Percentiles rank a stretch among this genome's conserved stretches.
These are phyloP conservation scores for Ceyx cyanopectus DNA, from an alignment of 2,113 vertebrate species.

Conservation along the genomic window DNA sequence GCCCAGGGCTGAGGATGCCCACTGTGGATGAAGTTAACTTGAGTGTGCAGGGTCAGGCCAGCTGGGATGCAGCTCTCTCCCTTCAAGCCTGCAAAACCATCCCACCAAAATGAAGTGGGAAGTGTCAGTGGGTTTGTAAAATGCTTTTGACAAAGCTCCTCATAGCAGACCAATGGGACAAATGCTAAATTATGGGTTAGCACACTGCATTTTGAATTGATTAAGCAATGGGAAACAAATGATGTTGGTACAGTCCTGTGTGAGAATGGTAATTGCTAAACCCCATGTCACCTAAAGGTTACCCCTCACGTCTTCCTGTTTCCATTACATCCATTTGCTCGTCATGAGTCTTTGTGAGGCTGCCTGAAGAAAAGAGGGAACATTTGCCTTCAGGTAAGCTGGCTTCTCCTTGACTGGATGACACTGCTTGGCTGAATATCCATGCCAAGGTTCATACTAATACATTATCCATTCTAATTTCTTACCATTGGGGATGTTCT, in stretches of 20 bases:
- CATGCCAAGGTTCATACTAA: not conserved
- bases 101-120: not conserved
- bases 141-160: conserved; percentile 5
- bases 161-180: not conserved
- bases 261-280: not conserved
- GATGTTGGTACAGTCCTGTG: not conserved
- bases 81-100: not conserved
- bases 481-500: not conserved
- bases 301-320: not conserved
- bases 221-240: conserved; percentile 30
- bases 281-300: not conserved
- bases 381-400: not conserved
- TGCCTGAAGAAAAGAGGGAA: not conserved
- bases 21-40: not conserved
- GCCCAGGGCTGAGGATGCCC: not conserved
- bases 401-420: not conserved
- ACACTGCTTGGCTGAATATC: not conserved
- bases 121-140: not conserved
- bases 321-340: not conserved
- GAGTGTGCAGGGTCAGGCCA: not conserved
- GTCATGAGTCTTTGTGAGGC: not conserved
- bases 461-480: not conserved
- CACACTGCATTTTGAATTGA: not conserved
- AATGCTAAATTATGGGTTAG: not conserved
- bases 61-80: not conserved